Percentiles rank a stretch among this genome's conserved stretches.
phyloP scores from a whole-genome alignment of 2,113 vertebrate species.

The Alligator sinensis region DNA sequence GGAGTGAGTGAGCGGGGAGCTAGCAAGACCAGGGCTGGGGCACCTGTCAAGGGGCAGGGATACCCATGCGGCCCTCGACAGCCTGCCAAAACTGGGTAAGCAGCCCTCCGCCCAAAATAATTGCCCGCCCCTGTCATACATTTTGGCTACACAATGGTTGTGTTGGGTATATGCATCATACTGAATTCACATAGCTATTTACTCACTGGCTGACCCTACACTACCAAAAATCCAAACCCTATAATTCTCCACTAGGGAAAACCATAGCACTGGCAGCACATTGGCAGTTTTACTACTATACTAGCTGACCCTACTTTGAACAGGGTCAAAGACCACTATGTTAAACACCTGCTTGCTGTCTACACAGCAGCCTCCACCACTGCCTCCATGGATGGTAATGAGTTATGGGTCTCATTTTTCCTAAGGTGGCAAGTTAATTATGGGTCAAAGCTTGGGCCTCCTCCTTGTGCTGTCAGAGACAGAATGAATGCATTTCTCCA shows the following conservation, averaged over 20 bases:
- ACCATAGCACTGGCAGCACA: background rate
- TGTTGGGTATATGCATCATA: rapidly evolving
- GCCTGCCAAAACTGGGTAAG: too few species aligned
- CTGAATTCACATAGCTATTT: background rate
- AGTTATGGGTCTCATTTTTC: background rate
- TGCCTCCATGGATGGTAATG: background rate
- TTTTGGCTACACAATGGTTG: background rate
- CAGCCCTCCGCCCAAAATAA: too few species aligned
- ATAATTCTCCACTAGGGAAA: rapidly evolving
- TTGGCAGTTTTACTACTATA: background rate
- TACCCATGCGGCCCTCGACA: too few species aligned
- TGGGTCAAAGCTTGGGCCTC: background rate
- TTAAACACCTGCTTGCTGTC: conserved; percentile 11
- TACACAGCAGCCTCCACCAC: background rate
- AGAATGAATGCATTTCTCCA: conserved; percentile 31
- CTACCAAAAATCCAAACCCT: rapidly evolving
- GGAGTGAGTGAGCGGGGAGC: too few species aligned
- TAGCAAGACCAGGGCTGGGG: too few species aligned
- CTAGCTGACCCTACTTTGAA: background rate
- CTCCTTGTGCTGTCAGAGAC: background rate
- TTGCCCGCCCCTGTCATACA: background rate
- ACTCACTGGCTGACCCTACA: background rate
- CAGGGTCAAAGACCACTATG: background rate
- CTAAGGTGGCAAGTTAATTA: background rate
- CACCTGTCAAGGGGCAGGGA: too few species aligned